A percentile compares a stretch with the other conserved stretches of the same genome.
These are phyloP conservation scores for Ginglymostoma cirratum DNA, from an alignment of 2,113 vertebrate species.

Conservation along the genomic window DNA sequence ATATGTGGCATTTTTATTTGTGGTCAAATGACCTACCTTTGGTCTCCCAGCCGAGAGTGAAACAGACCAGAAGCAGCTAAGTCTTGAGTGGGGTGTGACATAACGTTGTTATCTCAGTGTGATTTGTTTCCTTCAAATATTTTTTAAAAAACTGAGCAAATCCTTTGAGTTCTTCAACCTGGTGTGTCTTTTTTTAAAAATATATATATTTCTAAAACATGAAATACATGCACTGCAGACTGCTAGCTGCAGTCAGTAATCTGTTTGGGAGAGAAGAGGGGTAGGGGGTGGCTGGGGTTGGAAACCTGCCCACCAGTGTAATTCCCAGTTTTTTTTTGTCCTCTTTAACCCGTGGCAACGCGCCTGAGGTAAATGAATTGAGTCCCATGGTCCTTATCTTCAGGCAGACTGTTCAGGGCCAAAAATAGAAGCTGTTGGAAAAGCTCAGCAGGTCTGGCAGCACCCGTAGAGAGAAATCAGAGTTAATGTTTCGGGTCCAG, in stretches of 20 bases:
- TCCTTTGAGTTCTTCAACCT: background rate
- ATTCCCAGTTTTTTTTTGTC: background rate
- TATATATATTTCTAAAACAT: background rate
- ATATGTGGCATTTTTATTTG: conserved; percentile 54
- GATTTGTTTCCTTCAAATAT: background rate
- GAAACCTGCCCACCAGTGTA: background rate
- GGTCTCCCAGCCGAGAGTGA: conserved; percentile 46
- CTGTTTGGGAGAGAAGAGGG: background rate
- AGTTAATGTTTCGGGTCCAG: too few species aligned
- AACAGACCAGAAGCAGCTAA: conserved; percentile 47
- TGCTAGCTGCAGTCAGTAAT: too few species aligned
- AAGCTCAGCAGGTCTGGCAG: too few species aligned
- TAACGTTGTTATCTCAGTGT: conserved; percentile 52
- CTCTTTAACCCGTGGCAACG: background rate
- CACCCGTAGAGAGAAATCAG: too few species aligned
- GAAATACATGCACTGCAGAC: background rate
- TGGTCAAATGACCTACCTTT: conserved; percentile 49
- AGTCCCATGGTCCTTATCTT: background rate
- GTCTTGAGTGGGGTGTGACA: conserved; percentile 52
- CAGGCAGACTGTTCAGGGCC: too few species aligned
- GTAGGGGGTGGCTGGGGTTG: background rate
- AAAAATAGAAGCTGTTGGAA: too few species aligned
- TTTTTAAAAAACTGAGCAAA: background rate
- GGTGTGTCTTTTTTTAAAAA: background rate
- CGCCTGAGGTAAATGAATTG: background rate